These are phyloP conservation scores for Campopleginae sp. DNA, from an alignment of 2,888 invertebrate species.

Conservation along the genomic window DNA sequence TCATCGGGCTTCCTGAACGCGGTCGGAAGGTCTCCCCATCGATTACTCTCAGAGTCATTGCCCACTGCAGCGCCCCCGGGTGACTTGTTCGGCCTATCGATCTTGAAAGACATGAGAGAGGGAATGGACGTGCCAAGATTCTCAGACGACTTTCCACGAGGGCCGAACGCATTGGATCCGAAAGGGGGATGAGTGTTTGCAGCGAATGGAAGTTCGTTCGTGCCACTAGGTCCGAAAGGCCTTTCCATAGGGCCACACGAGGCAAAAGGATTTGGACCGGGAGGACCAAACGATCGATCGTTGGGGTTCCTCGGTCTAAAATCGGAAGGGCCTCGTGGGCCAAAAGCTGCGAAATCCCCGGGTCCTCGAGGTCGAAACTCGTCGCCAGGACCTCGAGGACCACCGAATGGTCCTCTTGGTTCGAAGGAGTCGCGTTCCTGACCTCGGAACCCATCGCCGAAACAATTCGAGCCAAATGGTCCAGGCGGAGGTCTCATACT, in stretches of 20 bases:
- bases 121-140: conserved; percentile 66
- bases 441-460: conserved; percentile 47
- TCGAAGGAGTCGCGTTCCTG: conserved; percentile 3
- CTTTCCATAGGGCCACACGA: conserved; percentile 52
- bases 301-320: conserved; percentile 54
- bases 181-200: conserved; percentile 11
- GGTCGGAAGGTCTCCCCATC: conserved; percentile 54
- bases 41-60: conserved; percentile 23
- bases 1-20: conserved; percentile 57
- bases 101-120: conserved; percentile 71
- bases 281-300: conserved; percentile 46
- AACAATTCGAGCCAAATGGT: conserved; percentile 44
- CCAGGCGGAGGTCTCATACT: conserved; percentile 48
- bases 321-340: conserved; percentile 31
- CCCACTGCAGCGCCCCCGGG: conserved; percentile 14
- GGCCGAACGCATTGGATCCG: conserved; percentile 33
- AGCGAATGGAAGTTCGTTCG: conserved; percentile 60
- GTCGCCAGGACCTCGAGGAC: conserved; percentile 19
- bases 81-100: conserved; percentile 63
- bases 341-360: conserved; percentile 46
- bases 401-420: conserved; percentile 42
- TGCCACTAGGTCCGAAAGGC: conserved; percentile 63
- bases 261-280: conserved; percentile 40
- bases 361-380: conserved; percentile 9
- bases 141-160: conserved; percentile 33